Percentiles rank a stretch among this genome's conserved stretches.
Evolutionary conservation across 2,888 invertebrate species (phyloP).

Genomic region (Ochropleura leucogaster): DNA sequence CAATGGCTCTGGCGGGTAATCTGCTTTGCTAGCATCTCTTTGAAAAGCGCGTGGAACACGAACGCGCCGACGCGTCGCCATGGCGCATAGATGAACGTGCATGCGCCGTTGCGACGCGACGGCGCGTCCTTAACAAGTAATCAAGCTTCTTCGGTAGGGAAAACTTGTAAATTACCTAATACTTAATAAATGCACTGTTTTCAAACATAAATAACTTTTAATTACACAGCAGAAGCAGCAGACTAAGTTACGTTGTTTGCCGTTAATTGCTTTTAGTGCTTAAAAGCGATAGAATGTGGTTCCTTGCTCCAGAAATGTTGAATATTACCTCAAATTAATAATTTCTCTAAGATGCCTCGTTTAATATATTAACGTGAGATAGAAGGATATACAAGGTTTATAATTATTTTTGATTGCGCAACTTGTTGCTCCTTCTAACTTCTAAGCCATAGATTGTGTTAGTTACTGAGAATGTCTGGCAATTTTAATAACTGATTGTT

Average conservation of each 20-base stretch:
- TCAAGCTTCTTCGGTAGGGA: background rate
- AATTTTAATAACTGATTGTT: background rate
- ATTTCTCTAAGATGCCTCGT: background rate
- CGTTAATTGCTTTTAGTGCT: background rate
- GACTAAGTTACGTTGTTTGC: background rate
- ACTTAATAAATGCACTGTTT: background rate
- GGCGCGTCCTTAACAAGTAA: too few relatives aligned
- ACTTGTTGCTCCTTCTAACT: slow-evolving; percentile 6
- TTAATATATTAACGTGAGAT: background rate
- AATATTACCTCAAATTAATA: background rate
- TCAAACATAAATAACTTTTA: too few relatives aligned
- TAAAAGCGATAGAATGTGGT: background rate
- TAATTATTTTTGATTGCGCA: background rate
- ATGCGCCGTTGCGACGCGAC: too few relatives aligned
- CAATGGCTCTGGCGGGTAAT: too few relatives aligned
- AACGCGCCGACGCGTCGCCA: too few relatives aligned
- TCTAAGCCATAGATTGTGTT: too few relatives aligned
- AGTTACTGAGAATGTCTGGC: background rate
- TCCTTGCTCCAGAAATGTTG: background rate
- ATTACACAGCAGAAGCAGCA: background rate
- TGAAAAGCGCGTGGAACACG: too few relatives aligned
- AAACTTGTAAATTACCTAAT: background rate
- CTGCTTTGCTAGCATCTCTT: too few relatives aligned
- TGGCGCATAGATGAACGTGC: too few relatives aligned
- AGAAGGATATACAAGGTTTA: background rate